Conservation (phyloP, 2,797 vertebrate species). For the Valencia hispanica region DNA sequence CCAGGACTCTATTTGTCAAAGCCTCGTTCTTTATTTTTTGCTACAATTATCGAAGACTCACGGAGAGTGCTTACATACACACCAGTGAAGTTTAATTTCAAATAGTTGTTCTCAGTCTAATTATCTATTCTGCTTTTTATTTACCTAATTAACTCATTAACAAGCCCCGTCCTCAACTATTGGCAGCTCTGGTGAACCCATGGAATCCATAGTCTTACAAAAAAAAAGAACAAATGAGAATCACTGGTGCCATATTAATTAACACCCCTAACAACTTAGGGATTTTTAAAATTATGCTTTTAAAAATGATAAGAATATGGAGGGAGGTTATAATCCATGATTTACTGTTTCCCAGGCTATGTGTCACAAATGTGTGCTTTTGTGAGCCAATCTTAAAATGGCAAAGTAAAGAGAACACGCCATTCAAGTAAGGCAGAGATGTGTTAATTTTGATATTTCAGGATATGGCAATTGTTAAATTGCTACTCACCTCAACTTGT, state of each 20-base stretch:
- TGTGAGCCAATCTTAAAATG: background rate
- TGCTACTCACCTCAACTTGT: too few relatives aligned
- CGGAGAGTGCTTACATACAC: constrained; percentile 32
- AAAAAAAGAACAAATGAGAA: background rate
- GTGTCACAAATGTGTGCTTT: background rate
- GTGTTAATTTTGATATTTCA: background rate
- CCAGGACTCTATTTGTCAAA: constrained; percentile 76
- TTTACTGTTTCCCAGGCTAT: background rate
- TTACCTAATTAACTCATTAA: constrained; percentile 23
- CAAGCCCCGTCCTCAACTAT: constrained; percentile 14
- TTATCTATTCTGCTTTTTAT: constrained; percentile 33
- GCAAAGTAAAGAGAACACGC: background rate
- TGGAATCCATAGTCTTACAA: background rate
- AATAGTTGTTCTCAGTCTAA: constrained; percentile 38
- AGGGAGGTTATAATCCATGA: background rate
- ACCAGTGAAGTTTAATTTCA: constrained; percentile 57
- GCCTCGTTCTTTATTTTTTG: constrained; percentile 55
- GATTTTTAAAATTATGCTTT: background rate
- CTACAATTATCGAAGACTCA: constrained; percentile 65
- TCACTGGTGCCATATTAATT: too few relatives aligned
- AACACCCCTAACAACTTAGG: too few relatives aligned
- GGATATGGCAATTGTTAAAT: background rate
- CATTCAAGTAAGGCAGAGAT: background rate
- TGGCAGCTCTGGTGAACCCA: background rate
- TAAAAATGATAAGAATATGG: background rate